These are phyloP conservation scores for Protodeltote pygarga DNA, from an alignment of 2,888 invertebrate genomes.

Conservation along the genomic window DNA sequence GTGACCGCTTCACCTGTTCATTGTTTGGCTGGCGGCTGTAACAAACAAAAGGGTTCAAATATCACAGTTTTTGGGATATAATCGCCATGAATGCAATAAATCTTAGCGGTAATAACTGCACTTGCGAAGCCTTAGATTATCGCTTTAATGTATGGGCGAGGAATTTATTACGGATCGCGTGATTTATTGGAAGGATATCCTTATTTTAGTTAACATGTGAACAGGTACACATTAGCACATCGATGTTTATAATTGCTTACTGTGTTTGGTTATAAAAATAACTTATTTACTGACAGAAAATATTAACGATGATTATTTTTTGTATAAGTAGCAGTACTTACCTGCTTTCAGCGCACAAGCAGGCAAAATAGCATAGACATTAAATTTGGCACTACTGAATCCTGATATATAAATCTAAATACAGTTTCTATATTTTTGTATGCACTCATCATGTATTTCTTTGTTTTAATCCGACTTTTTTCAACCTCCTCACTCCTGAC, in stretches of 20 bases:
- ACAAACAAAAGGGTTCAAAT: constrained; percentile 83
- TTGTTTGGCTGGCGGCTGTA: constrained; percentile 81
- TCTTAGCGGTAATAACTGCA: constrained; percentile 83
- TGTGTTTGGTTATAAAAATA: constrained; percentile 8
- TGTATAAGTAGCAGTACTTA: too few relatives aligned
- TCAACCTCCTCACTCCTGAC: too few relatives aligned
- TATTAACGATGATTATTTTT: too few relatives aligned
- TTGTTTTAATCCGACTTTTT: too few relatives aligned
- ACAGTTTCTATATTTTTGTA: too few relatives aligned
- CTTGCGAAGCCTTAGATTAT: constrained; percentile 77
- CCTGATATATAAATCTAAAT: too few relatives aligned
- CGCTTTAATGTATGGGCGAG: constrained; percentile 71
- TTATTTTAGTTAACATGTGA: constrained; percentile 41
- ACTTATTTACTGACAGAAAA: too few relatives aligned
- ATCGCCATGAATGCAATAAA: constrained; percentile 78
- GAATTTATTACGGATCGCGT: constrained; percentile 59
- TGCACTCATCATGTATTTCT: too few relatives aligned
- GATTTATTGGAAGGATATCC: constrained; percentile 72
- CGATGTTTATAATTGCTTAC: constrained; percentile 15
- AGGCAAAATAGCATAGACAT: too few relatives aligned
- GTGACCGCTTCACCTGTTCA: constrained; percentile 80
- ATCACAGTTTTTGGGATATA: constrained; percentile 83
- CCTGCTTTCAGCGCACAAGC: too few relatives aligned
- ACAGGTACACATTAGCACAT: constrained; percentile 28
- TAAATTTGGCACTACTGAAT: too few relatives aligned